Conservation (phyloP, 2,113 vertebrate species). For the Platycercus adscitus region DNA sequence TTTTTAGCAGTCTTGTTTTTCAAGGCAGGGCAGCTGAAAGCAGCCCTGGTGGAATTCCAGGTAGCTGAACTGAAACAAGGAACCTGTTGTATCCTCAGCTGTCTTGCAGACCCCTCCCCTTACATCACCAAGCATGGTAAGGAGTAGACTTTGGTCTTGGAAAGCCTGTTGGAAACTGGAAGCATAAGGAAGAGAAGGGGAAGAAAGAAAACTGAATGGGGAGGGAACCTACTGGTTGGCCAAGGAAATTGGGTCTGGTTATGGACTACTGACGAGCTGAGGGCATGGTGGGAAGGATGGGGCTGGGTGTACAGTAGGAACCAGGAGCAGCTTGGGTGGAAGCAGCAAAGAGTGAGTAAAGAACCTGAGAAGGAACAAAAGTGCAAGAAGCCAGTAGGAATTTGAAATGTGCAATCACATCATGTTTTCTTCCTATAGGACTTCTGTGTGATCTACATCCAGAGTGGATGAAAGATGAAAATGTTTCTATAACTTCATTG, state of each 20-base stretch:
- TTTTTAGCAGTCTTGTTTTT: not conserved
- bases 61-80: not conserved
- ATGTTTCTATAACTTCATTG: not conserved
- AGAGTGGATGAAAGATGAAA: not conserved
- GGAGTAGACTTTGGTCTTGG: not conserved
- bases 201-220: not conserved
- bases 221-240: fast-evolving
- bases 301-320: not conserved
- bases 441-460: not conserved
- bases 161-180: not conserved
- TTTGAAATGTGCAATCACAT: not conserved
- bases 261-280: not conserved
- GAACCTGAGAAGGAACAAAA: not conserved
- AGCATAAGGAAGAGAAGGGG: not conserved
- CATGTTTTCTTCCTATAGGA: not conserved
- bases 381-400: not conserved
- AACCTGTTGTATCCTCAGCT: not conserved
- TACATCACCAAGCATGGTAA: not conserved
- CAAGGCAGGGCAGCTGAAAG: not conserved
- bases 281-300: not conserved
- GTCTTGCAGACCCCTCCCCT: not conserved
- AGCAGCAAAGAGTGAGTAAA: not conserved
- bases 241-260: not conserved
- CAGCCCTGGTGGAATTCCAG: not conserved
- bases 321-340: not conserved